These are phyloP conservation scores for Psittacara wagleri DNA, from an alignment of 2,113 vertebrate species.

Conservation along the genomic window DNA sequence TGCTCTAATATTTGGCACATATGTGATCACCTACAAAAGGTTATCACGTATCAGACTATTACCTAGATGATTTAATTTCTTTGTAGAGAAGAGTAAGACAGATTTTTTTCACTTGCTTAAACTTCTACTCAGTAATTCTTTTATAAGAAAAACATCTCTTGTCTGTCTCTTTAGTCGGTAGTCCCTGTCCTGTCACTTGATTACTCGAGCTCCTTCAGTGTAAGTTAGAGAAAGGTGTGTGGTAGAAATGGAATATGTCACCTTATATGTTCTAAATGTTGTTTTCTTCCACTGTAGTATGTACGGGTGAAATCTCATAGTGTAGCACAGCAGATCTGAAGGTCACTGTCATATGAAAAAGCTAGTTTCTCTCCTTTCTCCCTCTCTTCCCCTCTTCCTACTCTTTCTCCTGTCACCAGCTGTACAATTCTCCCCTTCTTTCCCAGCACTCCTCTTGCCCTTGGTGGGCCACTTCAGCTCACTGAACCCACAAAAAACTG, in stretches of 20 bases:
- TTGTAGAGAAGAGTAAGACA: neutral
- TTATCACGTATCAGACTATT: neutral
- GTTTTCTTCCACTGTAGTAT: neutral
- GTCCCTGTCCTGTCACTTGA: neutral
- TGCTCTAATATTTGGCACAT: neutral
- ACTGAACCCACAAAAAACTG: neutral
- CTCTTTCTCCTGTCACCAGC: neutral
- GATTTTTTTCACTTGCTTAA: neutral
- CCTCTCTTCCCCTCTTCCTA: neutral
- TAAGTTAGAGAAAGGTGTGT: neutral
- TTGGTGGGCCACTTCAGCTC: neutral
- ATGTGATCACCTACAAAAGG: neutral
- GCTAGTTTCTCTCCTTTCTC: neutral
- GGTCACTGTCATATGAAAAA: neutral
- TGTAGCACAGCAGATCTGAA: neutral
- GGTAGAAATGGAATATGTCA: neutral
- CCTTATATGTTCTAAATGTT: neutral
- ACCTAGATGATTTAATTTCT: neutral
- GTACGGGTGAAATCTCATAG: neutral
- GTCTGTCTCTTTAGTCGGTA: neutral
- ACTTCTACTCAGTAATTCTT: neutral
- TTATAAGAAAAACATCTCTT: neutral
- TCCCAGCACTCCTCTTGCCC: neutral
- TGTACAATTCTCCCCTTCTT: neutral
- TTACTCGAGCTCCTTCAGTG: neutral